A percentile compares a stretch with the other conserved stretches of the same genome.
phyloP scores from a whole-genome alignment of 2,888 invertebrate genomes.

The Conops quadrifasciatus region DNA sequence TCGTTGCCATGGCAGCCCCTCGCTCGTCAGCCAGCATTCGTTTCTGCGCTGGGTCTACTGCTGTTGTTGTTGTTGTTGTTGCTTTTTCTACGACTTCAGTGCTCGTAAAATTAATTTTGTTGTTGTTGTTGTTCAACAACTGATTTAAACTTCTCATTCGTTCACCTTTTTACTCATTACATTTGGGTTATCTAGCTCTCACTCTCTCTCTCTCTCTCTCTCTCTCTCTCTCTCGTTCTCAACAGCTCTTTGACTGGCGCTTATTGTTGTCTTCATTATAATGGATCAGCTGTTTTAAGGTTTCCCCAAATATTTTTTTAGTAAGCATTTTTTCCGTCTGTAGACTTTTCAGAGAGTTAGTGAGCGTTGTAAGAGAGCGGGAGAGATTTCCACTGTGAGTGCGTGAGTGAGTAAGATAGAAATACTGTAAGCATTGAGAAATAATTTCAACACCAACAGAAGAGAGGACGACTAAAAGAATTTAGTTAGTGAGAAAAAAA shows the following conservation, averaged over 20 bases:
- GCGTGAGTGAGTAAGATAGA: too few relatives aligned
- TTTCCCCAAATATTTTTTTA: slow-evolving; percentile 3
- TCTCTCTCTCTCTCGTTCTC: background rate
- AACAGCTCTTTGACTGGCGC: too few relatives aligned
- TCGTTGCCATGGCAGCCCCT: slow-evolving; percentile 60
- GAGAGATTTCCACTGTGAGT: background rate
- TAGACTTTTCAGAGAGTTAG: background rate
- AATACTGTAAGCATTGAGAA: too few relatives aligned
- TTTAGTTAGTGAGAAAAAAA: background rate
- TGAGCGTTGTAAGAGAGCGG: background rate
- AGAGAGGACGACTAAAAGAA: background rate
- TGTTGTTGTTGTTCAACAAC: background rate
- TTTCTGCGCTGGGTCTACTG: background rate
- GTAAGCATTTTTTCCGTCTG: background rate
- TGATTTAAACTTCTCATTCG: background rate
- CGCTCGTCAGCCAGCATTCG: slow-evolving; percentile 16
- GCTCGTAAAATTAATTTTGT: background rate
- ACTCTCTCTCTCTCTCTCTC: slow-evolving; percentile 14
- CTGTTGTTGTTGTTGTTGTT: background rate
- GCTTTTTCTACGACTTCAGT: background rate
- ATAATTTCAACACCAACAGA: background rate
- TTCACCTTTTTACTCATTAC: background rate
- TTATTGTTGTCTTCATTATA: background rate
- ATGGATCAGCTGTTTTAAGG: slow-evolving; percentile 33
- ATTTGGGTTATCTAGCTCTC: background rate